Conservation (phyloP, 2,888 invertebrate species). For the Serrognathus titanus region DNA sequence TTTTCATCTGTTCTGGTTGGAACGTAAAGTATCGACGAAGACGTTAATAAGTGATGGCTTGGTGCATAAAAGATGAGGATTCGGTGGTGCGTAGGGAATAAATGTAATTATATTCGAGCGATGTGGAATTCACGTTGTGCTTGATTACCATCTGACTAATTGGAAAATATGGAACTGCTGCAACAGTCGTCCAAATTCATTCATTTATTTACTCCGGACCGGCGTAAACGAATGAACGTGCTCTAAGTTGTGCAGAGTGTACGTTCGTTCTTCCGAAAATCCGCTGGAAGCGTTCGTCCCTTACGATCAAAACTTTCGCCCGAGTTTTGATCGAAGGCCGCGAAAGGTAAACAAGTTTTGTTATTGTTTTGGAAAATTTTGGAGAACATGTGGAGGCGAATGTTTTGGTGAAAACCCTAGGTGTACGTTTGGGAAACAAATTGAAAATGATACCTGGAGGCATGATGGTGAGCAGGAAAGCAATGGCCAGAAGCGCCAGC, state of each 20-base stretch:
- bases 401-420: no score
- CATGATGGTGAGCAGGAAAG: slow-evolving; percentile 45
- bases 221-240: neutral
- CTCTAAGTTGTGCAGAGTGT: neutral
- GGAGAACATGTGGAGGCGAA: no score
- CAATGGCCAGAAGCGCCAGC: slow-evolving; percentile 45
- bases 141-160: slow-evolving; percentile 23
- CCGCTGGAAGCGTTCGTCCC: no score
- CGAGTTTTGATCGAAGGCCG: neutral
- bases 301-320: neutral
- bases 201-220: no score
- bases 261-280: neutral
- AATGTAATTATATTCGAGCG: slow-evolving; percentile 18
- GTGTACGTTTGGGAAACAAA: no score
- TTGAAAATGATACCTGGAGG: slow-evolving; percentile 41
- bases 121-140: slow-evolving; percentile 11
- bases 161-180: slow-evolving; percentile 23
- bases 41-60: slow-evolving; percentile 21
- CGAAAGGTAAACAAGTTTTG: no score
- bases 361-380: no score
- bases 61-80: slow-evolving; percentile 23
- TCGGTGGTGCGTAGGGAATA: slow-evolving; percentile 12
- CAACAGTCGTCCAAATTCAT: neutral
- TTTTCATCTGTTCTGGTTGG: neutral
- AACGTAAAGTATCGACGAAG: slow-evolving; percentile 10